Percentiles rank a stretch among this genome's conserved stretches.
These are phyloP conservation scores for Nesoenas mayeri DNA, from an alignment of 2,113 vertebrate species.

Conservation along the genomic window DNA sequence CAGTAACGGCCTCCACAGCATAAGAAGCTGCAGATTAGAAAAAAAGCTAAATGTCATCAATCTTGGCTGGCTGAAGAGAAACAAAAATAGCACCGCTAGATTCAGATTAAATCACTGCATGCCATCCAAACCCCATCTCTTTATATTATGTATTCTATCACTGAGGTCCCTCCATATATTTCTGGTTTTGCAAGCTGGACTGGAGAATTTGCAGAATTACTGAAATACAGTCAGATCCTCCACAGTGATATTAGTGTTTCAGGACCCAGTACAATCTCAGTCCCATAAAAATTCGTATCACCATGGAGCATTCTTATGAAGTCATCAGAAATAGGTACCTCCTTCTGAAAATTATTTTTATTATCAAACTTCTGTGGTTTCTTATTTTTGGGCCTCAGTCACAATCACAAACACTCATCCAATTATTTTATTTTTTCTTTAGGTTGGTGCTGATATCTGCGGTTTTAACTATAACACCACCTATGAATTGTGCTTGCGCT, in stretches of 20 bases:
- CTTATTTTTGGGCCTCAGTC: background rate
- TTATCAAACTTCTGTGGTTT: background rate
- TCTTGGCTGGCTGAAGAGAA: conserved; percentile 1
- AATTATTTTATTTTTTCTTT: background rate
- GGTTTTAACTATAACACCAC: conserved; percentile 82
- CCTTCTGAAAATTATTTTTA: background rate
- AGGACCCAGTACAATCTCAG: background rate
- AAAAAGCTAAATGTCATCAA: conserved; percentile 14
- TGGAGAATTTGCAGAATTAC: background rate
- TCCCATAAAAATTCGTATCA: accelerated
- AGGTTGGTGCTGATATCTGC: conserved; percentile 91
- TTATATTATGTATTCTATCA: background rate
- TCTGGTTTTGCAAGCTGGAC: background rate
- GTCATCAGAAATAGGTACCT: background rate
- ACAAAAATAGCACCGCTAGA: background rate
- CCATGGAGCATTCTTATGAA: background rate
- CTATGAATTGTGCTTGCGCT: conserved; percentile 85
- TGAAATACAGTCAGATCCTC: background rate
- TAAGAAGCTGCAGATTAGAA: background rate
- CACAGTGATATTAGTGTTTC: background rate
- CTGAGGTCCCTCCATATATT: background rate
- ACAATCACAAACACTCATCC: background rate
- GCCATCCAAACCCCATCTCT: background rate
- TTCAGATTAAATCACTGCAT: background rate
- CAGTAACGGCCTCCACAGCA: background rate